phyloP scores from a whole-genome alignment of 2,113 vertebrate species.

The Bubo blakistoni region DNA sequence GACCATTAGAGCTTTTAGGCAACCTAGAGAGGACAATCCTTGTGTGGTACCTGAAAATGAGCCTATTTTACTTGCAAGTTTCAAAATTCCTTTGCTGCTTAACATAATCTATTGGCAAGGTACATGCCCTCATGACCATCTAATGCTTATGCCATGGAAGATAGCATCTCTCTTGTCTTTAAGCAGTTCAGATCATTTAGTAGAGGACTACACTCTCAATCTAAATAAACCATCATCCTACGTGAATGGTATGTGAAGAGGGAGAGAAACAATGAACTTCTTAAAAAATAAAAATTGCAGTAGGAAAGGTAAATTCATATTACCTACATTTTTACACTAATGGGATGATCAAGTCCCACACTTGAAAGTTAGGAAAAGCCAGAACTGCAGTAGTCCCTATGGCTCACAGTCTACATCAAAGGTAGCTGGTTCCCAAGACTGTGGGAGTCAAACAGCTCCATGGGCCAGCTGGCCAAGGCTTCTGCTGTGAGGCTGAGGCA shows the following conservation, averaged over 20 bases:
- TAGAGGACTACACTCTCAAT: background rate
- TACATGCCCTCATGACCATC: background rate
- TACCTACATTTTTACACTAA: background rate
- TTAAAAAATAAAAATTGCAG: background rate
- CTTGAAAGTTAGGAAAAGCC: background rate
- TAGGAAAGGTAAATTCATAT: background rate
- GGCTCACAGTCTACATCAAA: background rate
- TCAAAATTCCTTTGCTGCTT: background rate
- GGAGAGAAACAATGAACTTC: background rate
- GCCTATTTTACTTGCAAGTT: background rate
- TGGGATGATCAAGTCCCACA: background rate
- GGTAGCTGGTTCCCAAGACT: background rate
- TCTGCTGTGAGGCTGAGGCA: background rate
- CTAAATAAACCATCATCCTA: background rate
- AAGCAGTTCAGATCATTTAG: background rate
- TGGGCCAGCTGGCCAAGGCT: background rate
- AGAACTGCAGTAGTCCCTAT: background rate
- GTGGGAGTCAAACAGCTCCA: background rate
- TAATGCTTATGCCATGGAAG: background rate
- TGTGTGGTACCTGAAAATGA: background rate
- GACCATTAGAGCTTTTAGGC: background rate
- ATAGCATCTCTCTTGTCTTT: background rate
- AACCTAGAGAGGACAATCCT: background rate
- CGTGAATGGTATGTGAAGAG: background rate
- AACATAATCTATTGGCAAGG: background rate